phyloP scores from a whole-genome alignment of 2,113 vertebrate genomes.

The Thamnophis sirtalis region DNA sequence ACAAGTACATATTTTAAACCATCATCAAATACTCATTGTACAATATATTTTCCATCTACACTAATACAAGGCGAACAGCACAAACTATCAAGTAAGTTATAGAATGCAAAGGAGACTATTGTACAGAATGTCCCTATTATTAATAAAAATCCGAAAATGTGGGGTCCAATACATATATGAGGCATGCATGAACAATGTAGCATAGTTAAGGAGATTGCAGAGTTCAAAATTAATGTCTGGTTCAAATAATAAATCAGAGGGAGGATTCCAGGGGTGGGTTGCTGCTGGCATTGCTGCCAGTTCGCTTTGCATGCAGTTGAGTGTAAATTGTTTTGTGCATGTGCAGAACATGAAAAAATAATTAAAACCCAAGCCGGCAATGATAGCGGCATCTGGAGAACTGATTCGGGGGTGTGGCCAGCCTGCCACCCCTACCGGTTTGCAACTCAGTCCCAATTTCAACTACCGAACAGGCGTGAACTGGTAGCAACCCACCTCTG shows the following conservation, averaged over 20 bases:
- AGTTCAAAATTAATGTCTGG: conserved; percentile 8
- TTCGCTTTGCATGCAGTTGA: too few relatives aligned
- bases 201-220: conserved; percentile 16
- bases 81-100: conserved; percentile 29
- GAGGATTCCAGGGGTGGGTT: conserved; percentile 32
- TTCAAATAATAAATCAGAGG: conserved; percentile 8
- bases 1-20: conserved; percentile 46
- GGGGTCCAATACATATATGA: not conserved
- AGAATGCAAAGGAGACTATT: conserved; percentile 32
- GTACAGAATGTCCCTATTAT: conserved; percentile 5
- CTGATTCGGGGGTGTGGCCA: too few relatives aligned
- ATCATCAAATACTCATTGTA: conserved; percentile 44
- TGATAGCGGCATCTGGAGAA: too few relatives aligned
- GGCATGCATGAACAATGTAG: not conserved
- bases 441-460: too few relatives aligned
- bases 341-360: too few relatives aligned
- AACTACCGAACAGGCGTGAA: too few relatives aligned
- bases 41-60: conserved; percentile 50
- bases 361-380: too few relatives aligned
- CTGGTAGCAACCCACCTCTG: too few relatives aligned
- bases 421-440: too few relatives aligned
- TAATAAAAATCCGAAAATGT: conserved; percentile 11
- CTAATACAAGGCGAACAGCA: conserved; percentile 38
- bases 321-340: too few relatives aligned
- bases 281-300: too few relatives aligned